A percentile compares a stretch with the other conserved stretches of the same genome.
These are phyloP conservation scores for Pomatorhinus ruficollis DNA, from an alignment of 2,113 vertebrate species.

Conservation along the genomic window DNA sequence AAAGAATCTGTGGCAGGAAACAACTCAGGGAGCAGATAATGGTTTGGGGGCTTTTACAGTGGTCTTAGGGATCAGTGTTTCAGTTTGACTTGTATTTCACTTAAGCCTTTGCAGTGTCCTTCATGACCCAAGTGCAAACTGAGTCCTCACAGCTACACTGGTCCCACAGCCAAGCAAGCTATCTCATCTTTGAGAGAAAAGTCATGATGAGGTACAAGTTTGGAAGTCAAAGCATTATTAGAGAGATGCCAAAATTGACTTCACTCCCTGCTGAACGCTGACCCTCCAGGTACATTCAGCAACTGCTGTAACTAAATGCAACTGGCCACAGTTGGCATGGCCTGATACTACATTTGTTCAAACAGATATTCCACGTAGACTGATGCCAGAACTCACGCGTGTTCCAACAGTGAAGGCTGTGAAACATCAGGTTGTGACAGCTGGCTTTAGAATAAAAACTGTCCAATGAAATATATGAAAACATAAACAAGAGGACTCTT, in stretches of 20 bases:
- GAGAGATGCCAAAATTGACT: slow-evolving; percentile 10
- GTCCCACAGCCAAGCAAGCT: not conserved
- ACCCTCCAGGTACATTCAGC: slow-evolving; percentile 31
- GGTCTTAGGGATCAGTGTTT: not conserved
- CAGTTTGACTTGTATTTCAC: not conserved
- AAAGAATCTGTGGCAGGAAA: not conserved
- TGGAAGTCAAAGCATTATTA: slow-evolving; percentile 9
- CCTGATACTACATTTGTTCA: slow-evolving; percentile 14
- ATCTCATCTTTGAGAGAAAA: not conserved
- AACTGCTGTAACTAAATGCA: slow-evolving; percentile 41
- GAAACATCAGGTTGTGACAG: slow-evolving; percentile 65
- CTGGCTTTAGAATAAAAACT: slow-evolving; percentile 60
- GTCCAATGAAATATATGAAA: slow-evolving; percentile 56
- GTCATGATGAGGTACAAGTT: not conserved
- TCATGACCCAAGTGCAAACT: not conserved
- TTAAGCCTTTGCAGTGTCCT: not conserved
- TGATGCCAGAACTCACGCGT: slow-evolving; percentile 38
- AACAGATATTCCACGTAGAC: slow-evolving; percentile 13
- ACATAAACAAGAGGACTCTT: slow-evolving; percentile 58
- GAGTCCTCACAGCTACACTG: not conserved
- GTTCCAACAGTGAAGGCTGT: slow-evolving; percentile 54
- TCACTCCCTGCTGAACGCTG: not conserved
- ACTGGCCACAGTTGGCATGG: slow-evolving; percentile 34
- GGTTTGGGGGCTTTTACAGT: not conserved
- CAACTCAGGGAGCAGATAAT: not conserved